Evolutionary conservation across 2,113 vertebrate genomes (phyloP).

Genomic region (Alethe diademata): DNA sequence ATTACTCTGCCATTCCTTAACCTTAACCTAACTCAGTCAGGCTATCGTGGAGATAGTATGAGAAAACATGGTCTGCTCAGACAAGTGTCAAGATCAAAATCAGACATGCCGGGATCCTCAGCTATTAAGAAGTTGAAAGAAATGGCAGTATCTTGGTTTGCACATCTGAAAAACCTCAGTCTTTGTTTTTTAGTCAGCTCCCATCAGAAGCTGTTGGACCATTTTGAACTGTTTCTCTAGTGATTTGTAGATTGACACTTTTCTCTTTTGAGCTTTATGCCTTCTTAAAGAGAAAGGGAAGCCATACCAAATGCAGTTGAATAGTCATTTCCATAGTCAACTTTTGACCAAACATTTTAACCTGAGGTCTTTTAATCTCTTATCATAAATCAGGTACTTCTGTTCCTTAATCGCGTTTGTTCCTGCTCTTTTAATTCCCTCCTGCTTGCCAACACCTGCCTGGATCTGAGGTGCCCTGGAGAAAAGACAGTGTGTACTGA

Average conservation of each 20-base stretch:
- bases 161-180: neutral
- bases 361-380: neutral
- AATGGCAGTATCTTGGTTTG: neutral
- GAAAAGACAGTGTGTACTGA: neutral
- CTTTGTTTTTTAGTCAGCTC: neutral
- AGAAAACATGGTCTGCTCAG: neutral
- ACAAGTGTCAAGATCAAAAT: neutral
- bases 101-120: neutral
- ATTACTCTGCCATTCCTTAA: neutral
- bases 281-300: neutral
- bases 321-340: neutral
- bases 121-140: neutral
- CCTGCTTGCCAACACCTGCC: neutral
- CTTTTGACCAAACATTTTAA: neutral
- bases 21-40: neutral
- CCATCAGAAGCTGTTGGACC: neutral
- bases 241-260: neutral
- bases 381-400: neutral
- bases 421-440: neutral
- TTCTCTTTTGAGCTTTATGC: neutral
- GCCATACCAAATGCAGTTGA: neutral
- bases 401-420: neutral
- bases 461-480: neutral
- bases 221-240: neutral
- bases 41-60: neutral